phyloP scores from a whole-genome alignment of 2,113 vertebrate species.

The Hippocampus zosterae region DNA sequence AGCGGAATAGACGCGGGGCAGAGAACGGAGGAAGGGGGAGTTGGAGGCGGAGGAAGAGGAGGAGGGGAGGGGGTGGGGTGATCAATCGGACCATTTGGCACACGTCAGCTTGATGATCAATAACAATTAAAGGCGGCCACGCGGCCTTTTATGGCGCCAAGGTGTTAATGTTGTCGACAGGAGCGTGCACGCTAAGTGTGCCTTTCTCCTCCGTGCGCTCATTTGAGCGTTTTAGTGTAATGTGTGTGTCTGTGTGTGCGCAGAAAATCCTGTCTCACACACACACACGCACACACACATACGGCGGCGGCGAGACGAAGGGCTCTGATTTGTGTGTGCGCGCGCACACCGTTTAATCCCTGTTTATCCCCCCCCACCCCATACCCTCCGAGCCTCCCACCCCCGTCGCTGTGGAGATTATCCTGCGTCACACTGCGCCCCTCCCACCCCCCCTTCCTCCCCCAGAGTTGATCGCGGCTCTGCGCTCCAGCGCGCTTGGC shows the following conservation, averaged over 20 bases:
- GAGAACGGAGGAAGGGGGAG: background rate
- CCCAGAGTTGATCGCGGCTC: constrained; percentile 58
- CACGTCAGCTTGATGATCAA: constrained; percentile 44
- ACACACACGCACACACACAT: background rate
- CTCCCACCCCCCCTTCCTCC: constrained; percentile 25
- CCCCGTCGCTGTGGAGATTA: constrained; percentile 70
- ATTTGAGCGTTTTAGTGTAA: constrained; percentile 4
- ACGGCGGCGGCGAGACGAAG: background rate
- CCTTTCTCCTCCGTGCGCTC: constrained; percentile 3
- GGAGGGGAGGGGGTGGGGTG: constrained; percentile 2
- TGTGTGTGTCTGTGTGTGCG: background rate
- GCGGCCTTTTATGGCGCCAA: constrained; percentile 21
- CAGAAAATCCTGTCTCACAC: constrained; percentile 30
- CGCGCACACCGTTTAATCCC: constrained; percentile 53
- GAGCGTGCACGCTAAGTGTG: constrained; percentile 9
- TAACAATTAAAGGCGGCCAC: constrained; percentile 51
- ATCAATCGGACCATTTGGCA: constrained; percentile 56
- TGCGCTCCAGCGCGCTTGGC: constrained; percentile 60
- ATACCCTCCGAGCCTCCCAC: constrained; percentile 27
- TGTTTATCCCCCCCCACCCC: constrained; percentile 57
- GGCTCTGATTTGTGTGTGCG: constrained; percentile 8
- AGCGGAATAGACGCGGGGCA: background rate
- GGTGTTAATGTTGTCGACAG: constrained; percentile 24
- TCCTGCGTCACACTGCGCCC: constrained; percentile 68
- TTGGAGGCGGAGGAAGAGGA: background rate